Conservation (phyloP, 2,113 vertebrate genomes). For the Carassius carassius region DNA sequence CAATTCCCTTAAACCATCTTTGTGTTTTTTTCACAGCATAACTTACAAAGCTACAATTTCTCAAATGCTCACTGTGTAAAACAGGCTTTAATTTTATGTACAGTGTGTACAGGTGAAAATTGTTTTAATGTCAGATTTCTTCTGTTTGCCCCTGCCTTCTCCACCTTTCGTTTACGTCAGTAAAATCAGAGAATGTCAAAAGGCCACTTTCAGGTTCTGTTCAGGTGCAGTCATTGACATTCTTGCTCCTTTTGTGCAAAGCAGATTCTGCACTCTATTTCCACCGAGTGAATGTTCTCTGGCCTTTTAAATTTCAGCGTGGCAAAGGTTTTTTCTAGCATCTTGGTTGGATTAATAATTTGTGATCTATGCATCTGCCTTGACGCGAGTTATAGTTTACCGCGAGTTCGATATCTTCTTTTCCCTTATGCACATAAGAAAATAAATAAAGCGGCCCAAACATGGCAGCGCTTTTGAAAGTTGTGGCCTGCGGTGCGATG, state of each 20-base stretch:
- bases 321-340: not conserved
- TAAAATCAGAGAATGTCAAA: conserved; percentile 20
- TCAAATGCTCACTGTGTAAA: not conserved
- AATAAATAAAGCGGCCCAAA: not conserved
- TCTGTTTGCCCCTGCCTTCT: conserved; percentile 1
- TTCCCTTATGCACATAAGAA: not conserved
- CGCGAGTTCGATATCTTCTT: not conserved
- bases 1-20: not conserved
- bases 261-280: not conserved
- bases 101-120: too few species aligned
- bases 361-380: conserved; percentile 7
- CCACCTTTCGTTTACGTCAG: not conserved
- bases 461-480: conserved; percentile 5
- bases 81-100: not conserved
- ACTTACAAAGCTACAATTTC: not conserved
- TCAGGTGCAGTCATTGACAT: conserved; percentile 10
- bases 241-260: not conserved
- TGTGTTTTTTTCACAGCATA: not conserved
- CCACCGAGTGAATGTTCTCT: not conserved
- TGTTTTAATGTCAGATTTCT: not conserved
- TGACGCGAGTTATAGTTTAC: not conserved
- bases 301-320: not conserved
- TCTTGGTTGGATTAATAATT: conserved; percentile 14
- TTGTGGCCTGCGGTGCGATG: conserved; percentile 4
- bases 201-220: not conserved